Evolutionary conservation across 2,888 invertebrate genomes (phyloP).

Genomic region (Drosophila quinaria): DNA sequence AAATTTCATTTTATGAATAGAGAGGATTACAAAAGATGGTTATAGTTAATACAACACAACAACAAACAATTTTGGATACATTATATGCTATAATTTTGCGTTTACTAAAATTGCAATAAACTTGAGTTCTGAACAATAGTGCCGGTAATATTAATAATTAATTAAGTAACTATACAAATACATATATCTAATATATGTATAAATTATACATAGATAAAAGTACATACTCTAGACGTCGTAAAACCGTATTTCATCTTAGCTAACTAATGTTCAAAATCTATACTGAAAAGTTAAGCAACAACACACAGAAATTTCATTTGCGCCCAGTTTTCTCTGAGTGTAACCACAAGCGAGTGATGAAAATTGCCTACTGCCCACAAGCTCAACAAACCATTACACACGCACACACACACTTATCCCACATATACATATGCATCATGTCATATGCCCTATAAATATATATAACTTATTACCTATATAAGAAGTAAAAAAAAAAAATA

Average conservation of each 20-base stretch:
- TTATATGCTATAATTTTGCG: slow-evolving; percentile 49
- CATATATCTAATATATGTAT: slow-evolving; percentile 50
- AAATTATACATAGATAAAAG: slow-evolving; percentile 46
- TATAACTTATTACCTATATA: slow-evolving; percentile 81
- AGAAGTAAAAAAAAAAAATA: slow-evolving; percentile 64
- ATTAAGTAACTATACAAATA: slow-evolving; percentile 68
- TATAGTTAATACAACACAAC: slow-evolving; percentile 40
- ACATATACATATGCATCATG: slow-evolving; percentile 50
- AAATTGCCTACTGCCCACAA: slow-evolving; percentile 28
- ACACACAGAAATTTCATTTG: slow-evolving; percentile 43
- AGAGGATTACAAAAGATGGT: background rate
- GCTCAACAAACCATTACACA: slow-evolving; percentile 15
- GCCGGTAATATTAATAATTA: slow-evolving; percentile 85
- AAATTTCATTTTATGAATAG: slow-evolving; percentile 5
- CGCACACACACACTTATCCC: slow-evolving; percentile 39
- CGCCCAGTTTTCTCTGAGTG: slow-evolving; percentile 38
- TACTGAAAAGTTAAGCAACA: slow-evolving; percentile 51
- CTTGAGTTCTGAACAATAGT: slow-evolving; percentile 85
- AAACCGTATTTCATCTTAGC: slow-evolving; percentile 73
- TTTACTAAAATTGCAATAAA: slow-evolving; percentile 47
- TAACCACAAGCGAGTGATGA: slow-evolving; percentile 6
- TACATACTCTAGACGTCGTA: slow-evolving; percentile 66
- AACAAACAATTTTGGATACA: slow-evolving; percentile 54
- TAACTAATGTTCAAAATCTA: slow-evolving; percentile 74
- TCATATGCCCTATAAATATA: slow-evolving; percentile 73